Evolutionary conservation across 1,140 invertebrate genomes (phyloP).

Genomic region (Drosophila bocqueti): DNA sequence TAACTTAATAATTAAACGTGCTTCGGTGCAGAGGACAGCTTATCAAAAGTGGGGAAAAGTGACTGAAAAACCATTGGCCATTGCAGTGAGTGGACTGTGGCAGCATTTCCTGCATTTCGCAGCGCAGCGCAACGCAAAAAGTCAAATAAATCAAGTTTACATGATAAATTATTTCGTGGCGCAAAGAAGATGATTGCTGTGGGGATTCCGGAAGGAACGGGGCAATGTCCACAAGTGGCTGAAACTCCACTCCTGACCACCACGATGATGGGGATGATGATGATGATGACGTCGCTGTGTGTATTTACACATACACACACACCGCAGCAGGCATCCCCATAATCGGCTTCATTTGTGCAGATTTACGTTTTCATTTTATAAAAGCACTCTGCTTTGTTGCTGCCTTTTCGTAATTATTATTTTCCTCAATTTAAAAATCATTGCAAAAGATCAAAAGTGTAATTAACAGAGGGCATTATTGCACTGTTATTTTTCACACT

Average conservation of each 20-base stretch:
- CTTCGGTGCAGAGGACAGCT: slow-evolving; percentile 4
- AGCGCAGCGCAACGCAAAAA: slow-evolving; percentile 13
- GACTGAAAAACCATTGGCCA: slow-evolving; percentile 11
- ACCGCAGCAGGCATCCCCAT: slow-evolving; percentile 10
- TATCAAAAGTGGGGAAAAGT: slow-evolving; percentile 25
- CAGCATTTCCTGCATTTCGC: slow-evolving; percentile 39
- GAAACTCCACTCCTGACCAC: slow-evolving; percentile 13
- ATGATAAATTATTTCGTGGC: slow-evolving; percentile 51
- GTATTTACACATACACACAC: slow-evolving; percentile 9
- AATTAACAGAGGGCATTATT: slow-evolving; percentile 50
- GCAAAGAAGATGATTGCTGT: slow-evolving; percentile 41
- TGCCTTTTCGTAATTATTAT: slow-evolving; percentile 38
- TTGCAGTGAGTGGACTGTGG: slow-evolving; percentile 19
- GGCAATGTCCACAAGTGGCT: slow-evolving; percentile 37
- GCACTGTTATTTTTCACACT: slow-evolving; percentile 43
- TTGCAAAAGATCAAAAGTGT: slow-evolving; percentile 57
- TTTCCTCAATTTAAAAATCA: slow-evolving; percentile 48
- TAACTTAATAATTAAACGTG: slow-evolving; percentile 21
- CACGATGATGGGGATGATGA: background rate
- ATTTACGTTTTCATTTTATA: slow-evolving; percentile 44
- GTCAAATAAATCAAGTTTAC: slow-evolving; percentile 54
- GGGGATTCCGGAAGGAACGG: slow-evolving; percentile 18
- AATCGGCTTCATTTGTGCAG: slow-evolving; percentile 59
- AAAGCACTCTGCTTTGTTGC: slow-evolving; percentile 25
- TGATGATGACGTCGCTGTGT: slow-evolving; percentile 6